Evolutionary conservation across 2,113 vertebrate genomes (phyloP), one percentile per base, ranked within the genome.

Genomic region (Tupaia chinensis): DNA sequence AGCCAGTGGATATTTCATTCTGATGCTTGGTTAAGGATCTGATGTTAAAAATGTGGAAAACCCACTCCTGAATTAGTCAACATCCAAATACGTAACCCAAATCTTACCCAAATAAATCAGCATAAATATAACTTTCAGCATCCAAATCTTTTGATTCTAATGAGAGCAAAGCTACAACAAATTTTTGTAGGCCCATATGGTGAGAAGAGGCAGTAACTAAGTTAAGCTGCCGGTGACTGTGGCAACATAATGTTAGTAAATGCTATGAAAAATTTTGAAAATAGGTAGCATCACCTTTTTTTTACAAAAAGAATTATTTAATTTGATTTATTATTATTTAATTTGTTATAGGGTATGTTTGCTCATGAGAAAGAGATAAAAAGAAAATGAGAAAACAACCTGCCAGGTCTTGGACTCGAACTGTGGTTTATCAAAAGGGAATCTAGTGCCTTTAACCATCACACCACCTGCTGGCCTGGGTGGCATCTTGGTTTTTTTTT

Each of bases 221-320:
- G 7, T 69, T 61, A 81, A 73, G 27, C 9, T 69, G 32, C 16
- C 66, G 53, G 53, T 56, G 77, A 82, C 61, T 58, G 20, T 20
- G 61, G 32, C 16, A 68, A 10, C n/a, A 23, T 82, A 65, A 72
- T 23, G 12, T 70, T 72, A 58, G 19, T 17, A 70, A 81, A 29
- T 81, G 34, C 72, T 69, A 73, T 15, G 58, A 29, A 92, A n/a
- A 89, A 95, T 73, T 87, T 95, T 93, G 73, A 23, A 76, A 86
- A 78, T 60, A 83, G 13, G 27, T 76, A 9, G 29, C 17, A 61
- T 73, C 53, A n/a, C 82, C n/a, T 91, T 95, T 72, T 44, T 44
- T 44, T 3, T 5, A 44, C n/a, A 44, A 44, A 44, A 44, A 44
- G 44, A 44, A 44, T 44, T 44, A 5, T 44, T 44, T 44, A 44